Evolutionary conservation across 2,113 vertebrate species (phyloP).

Genomic region (Zosterops borbonicus): DNA sequence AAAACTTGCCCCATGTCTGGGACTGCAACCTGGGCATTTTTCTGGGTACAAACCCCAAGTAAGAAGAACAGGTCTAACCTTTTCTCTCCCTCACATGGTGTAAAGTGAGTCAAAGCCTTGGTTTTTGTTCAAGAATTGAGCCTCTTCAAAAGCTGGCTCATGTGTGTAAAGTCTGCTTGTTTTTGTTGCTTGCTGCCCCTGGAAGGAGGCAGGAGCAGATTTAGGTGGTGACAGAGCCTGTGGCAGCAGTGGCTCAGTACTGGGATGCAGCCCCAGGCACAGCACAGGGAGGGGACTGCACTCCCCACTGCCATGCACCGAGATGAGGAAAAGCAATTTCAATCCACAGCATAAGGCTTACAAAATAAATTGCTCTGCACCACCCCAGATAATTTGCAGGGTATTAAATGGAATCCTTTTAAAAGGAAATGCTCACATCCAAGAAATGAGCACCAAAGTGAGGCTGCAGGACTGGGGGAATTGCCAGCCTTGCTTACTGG

Average conservation of each 20-base stretch:
- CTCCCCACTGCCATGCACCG: fast-evolving
- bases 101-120: neutral
- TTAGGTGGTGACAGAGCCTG: neutral
- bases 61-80: neutral
- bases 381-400: slow-evolving; percentile 58
- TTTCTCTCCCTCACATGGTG: neutral
- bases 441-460: slow-evolving; percentile 3
- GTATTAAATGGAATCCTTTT: slow-evolving; percentile 63
- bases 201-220: neutral
- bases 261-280: neutral
- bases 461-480: neutral
- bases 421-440: neutral
- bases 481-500: slow-evolving; percentile 7
- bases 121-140: neutral
- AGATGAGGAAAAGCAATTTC: slow-evolving; percentile 60
- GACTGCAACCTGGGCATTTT: neutral
- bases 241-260: neutral
- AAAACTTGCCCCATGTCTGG: fast-evolving
- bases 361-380: slow-evolving; percentile 60
- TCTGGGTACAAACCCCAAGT: neutral
- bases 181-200: neutral
- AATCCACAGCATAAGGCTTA: slow-evolving; percentile 14
- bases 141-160: neutral
- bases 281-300: neutral
- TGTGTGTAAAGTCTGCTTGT: neutral